Evolutionary conservation across 2,113 vertebrate species (phyloP), one percentile per base, ranked within the genome.

Genomic region (Leptosomus discolor): DNA sequence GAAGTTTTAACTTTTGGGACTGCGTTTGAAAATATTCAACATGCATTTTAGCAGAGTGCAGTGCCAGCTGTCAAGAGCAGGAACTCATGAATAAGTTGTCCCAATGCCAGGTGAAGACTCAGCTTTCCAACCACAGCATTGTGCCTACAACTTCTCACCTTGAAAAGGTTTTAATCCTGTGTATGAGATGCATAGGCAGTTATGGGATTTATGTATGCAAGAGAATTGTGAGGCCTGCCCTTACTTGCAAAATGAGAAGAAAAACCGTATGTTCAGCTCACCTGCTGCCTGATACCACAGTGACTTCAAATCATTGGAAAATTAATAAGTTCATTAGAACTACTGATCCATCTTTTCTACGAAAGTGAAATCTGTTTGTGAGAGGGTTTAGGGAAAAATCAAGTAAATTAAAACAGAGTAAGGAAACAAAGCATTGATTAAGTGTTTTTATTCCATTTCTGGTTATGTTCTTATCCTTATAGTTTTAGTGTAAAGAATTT

Each of bases 161-260:
- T 85, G 65, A 76, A 48, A 85, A 85, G 71, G 73, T 87, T 94
- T 92, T 92, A 96, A 91, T 95, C 86, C 89, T 12, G 30, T 27
- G 34, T 86, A 75, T n/a, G 85, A 92, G 91, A 29, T 82, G 56
- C 92, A 89, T 4, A 81, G 51, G 61, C 89, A 95, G 60, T 91
- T 91, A 85, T 15, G n/a, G 91, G 88, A 89, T 94, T 96, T 96
- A 41, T 60, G 56, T 92, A 50, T 71, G 79, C 51, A 64, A 56
- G 76, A 68, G 73, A 78, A 85, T 53, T 27, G 51, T 36, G 36
- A 85, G 80, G 51, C 88, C 15, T 97, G 92, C 53, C 76, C 29
- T 75, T 60, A 91, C 94, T 87, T 96, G 95, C 57, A 94, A 76
- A 95, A 89, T 43, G 53, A 71, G 60, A 91, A 84, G 46, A 56